A percentile compares a stretch with the other conserved stretches of the same genome.
These are phyloP conservation scores for Procambarus clarkii DNA, from an alignment of 1,140 invertebrate genomes.

Conservation along the genomic window DNA sequence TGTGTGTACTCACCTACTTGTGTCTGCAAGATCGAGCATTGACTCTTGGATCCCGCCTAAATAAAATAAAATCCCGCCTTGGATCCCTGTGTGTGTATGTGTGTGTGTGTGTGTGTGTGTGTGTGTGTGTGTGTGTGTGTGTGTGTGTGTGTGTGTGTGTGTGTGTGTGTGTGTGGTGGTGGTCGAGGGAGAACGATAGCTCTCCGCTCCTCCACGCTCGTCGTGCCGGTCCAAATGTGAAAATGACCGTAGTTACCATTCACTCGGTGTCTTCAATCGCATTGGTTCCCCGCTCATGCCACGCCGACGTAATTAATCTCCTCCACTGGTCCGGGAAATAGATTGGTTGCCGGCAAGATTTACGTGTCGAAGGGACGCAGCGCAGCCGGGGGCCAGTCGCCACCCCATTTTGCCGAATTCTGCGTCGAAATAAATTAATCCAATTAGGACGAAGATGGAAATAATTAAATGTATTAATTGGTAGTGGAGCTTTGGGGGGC, in stretches of 20 bases:
- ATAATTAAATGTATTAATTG: constrained; percentile 49
- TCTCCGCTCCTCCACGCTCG: background rate
- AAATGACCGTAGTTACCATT: constrained; percentile 26
- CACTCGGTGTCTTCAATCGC: background rate
- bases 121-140: too few species aligned
- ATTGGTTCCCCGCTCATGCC: background rate
- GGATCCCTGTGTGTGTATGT: too few species aligned
- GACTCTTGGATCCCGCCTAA: too few species aligned
- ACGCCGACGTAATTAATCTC: constrained; percentile 6
- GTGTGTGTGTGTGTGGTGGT: too few species aligned
- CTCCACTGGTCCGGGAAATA: background rate
- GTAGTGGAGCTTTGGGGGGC: constrained; percentile 13
- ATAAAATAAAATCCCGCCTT: too few species aligned
- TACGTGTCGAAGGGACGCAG: background rate
- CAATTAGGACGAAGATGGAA: constrained; percentile 44
- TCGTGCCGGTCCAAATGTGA: background rate
- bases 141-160: too few species aligned
- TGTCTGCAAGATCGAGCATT: too few species aligned
- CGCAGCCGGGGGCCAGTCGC: background rate
- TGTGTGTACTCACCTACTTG: too few species aligned
- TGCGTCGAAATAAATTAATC: constrained; percentile 40
- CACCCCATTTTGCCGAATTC: background rate
- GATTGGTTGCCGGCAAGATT: background rate
- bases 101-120: too few species aligned
- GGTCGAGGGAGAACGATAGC: too few species aligned